phyloP scores from a whole-genome alignment of 2,888 invertebrate genomes.

The Micropterix aruncella region DNA sequence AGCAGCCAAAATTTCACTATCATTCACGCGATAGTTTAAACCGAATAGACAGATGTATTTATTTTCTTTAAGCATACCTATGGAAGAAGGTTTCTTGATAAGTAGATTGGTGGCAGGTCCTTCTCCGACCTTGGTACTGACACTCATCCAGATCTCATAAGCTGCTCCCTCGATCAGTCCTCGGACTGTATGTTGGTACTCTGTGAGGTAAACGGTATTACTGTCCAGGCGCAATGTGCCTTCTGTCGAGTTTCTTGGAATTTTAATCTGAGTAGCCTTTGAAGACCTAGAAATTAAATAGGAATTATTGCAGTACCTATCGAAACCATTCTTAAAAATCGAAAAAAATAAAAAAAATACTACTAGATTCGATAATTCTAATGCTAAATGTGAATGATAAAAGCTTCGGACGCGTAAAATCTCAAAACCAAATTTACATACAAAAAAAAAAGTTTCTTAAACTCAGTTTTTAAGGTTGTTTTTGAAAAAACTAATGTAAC shows the following conservation, averaged over 20 bases:
- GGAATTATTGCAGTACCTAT: not conserved
- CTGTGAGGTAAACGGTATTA: not conserved
- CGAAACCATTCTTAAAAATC: not conserved
- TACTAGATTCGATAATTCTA: not conserved
- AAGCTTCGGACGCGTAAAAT: no score
- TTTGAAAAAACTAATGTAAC: no score
- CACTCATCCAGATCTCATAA: slow-evolving; percentile 65
- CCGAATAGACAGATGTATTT: not conserved
- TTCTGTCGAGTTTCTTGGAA: not conserved
- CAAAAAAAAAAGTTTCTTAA: no score
- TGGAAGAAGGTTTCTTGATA: slow-evolving; percentile 8
- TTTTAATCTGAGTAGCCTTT: not conserved
- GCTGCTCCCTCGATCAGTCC: slow-evolving; percentile 44
- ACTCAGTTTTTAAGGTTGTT: no score
- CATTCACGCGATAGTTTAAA: no score
- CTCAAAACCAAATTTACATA: no score
- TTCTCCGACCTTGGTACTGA: slow-evolving; percentile 54
- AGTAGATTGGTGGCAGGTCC: slow-evolving; percentile 8
- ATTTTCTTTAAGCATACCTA: slow-evolving; percentile 4
- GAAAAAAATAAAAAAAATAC: not conserved
- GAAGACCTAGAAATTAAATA: not conserved
- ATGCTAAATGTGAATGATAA: no score
- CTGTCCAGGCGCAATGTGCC: not conserved
- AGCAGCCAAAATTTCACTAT: no score
- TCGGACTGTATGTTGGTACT: slow-evolving; percentile 32